These are phyloP conservation scores for Eublepharis macularius DNA, from an alignment of 2,113 vertebrate species.

Conservation along the genomic window DNA sequence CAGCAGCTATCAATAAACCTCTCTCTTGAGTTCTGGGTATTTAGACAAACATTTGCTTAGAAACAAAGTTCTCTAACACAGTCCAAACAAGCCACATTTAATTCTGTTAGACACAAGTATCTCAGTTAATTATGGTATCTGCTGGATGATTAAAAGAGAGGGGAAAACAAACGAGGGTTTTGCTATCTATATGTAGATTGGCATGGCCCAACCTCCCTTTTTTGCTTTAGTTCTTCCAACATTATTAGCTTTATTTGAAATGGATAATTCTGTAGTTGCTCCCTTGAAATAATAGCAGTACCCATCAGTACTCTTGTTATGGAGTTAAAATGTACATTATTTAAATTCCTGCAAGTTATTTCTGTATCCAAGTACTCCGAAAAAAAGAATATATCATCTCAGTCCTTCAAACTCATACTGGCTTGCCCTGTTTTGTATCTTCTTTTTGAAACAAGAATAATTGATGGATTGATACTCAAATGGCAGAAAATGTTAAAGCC, in stretches of 20 bases:
- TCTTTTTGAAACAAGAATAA: neutral
- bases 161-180: conserved; percentile 26
- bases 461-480: neutral
- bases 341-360: neutral
- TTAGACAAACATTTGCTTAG: conserved; percentile 29
- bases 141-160: conserved; percentile 21
- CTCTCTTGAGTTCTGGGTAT: neutral
- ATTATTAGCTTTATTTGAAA: conserved; percentile 1
- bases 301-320: neutral
- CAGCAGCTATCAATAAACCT: neutral
- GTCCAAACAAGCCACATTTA: conserved; percentile 20
- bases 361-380: neutral
- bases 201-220: neutral
- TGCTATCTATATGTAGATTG: conserved; percentile 41
- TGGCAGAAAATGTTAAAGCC: neutral
- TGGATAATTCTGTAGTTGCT: neutral
- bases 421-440: neutral
- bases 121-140: conserved; percentile 19
- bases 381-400: neutral
- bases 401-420: neutral
- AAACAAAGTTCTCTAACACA: conserved; percentile 4
- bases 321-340: neutral
- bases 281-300: neutral
- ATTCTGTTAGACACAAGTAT: conserved; percentile 7
- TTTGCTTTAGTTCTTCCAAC: conserved; percentile 4